Conservation (phyloP, 2,888 invertebrate species). For the Cheilosia impressa region DNA sequence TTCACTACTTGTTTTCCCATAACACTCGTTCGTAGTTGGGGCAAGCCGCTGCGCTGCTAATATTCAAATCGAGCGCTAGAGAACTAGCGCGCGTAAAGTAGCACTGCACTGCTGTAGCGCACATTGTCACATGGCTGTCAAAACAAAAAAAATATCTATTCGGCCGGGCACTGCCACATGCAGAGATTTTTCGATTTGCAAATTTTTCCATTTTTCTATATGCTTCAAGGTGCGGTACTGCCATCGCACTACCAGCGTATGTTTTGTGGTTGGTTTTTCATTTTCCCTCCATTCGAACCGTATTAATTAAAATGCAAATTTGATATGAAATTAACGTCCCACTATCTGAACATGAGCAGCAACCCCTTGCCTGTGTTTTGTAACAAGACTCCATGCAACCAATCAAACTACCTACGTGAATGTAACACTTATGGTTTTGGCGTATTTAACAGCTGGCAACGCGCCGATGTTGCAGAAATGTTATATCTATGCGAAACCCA, state of each 20-base stretch:
- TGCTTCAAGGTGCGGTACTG: conserved; percentile 62
- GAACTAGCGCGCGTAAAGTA: conserved; percentile 21
- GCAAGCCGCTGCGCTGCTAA: conserved; percentile 21
- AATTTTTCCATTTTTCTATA: conserved; percentile 41
- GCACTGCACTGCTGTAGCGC: conserved; percentile 25
- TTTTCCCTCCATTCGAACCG: conserved; percentile 20
- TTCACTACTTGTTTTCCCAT: conserved; percentile 18
- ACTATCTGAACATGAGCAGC: conserved; percentile 59
- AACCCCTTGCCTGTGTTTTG: conserved; percentile 34
- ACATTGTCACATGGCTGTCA: conserved; percentile 63
- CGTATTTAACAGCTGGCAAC: conserved; percentile 20
- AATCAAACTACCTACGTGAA: conserved; percentile 48
- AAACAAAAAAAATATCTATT: conserved; percentile 27
- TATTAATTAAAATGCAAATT: conserved; percentile 73
- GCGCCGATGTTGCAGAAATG: not conserved
- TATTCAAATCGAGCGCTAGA: conserved; percentile 43
- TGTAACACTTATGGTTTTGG: conserved; percentile 52
- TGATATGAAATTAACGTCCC: conserved; percentile 69
- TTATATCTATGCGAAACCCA: not conserved
- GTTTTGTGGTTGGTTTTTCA: conserved; percentile 3
- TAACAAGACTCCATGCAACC: conserved; percentile 16
- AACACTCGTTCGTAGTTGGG: not conserved
- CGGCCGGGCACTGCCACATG: conserved; percentile 34
- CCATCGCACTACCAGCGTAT: not conserved
- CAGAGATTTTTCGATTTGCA: conserved; percentile 28